These are phyloP conservation scores for Yasuhikotakia modesta DNA, from an alignment of 2,797 vertebrate species.

Conservation along the genomic window DNA sequence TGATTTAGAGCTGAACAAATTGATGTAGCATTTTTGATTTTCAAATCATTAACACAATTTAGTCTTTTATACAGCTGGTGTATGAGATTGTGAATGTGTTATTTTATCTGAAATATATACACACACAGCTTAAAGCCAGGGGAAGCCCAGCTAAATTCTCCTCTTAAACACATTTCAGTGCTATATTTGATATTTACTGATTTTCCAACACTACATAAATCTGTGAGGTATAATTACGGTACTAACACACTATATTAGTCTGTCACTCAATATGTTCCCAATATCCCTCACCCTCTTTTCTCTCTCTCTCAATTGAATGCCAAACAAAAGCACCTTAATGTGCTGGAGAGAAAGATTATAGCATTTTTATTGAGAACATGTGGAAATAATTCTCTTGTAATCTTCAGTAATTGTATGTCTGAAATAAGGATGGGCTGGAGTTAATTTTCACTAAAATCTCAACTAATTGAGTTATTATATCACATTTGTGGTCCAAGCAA, in stretches of 20 bases:
- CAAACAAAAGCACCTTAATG: constrained; percentile 94
- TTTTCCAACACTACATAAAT: constrained; percentile 40
- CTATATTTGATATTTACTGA: constrained; percentile 43
- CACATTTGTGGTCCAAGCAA: constrained; percentile 85
- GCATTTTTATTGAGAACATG: constrained; percentile 95
- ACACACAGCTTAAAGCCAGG: constrained; percentile 1
- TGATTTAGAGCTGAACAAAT: neutral
- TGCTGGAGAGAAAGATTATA: constrained; percentile 93
- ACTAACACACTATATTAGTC: constrained; percentile 39
- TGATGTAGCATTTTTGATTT: neutral
- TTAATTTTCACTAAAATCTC: constrained; percentile 95
- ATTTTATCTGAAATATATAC: constrained; percentile 3
- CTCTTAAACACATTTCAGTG: constrained; percentile 17
- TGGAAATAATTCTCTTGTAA: constrained; percentile 96
- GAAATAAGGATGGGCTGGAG: constrained; percentile 94
- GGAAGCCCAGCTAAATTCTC: neutral
- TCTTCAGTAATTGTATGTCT: constrained; percentile 95
- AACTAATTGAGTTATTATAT: constrained; percentile 98
- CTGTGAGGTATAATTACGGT: constrained; percentile 31
- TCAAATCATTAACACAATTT: neutral
- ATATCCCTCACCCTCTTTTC: constrained; percentile 36
- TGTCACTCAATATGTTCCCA: constrained; percentile 27
- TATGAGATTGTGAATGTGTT: neutral
- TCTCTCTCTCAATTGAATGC: constrained; percentile 73
- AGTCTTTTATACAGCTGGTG: neutral